Evolutionary conservation across 1,140 invertebrate genomes (phyloP).

Genomic region (Drosophila tropicalis): DNA sequence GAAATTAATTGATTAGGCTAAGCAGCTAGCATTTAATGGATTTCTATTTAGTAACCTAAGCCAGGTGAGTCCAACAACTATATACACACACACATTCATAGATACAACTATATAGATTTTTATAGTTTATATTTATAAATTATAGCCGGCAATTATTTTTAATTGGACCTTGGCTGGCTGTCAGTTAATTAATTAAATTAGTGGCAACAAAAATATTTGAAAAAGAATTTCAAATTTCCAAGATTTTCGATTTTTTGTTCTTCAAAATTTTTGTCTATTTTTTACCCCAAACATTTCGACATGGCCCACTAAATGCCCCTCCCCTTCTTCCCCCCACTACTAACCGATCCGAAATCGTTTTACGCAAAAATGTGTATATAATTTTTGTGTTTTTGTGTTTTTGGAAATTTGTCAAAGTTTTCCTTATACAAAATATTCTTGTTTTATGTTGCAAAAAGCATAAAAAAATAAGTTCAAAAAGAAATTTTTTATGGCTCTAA

Average conservation of each 20-base stretch:
- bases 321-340: neutral
- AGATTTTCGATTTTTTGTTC: neutral
- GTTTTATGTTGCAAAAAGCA: constrained; percentile 5
- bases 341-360: constrained; percentile 49
- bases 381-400: neutral
- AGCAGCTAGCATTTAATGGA: constrained; percentile 79
- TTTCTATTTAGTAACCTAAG: constrained; percentile 74
- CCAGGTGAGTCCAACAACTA: constrained; percentile 56
- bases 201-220: neutral
- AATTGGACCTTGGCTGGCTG: neutral
- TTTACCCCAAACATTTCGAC: constrained; percentile 70
- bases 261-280: constrained; percentile 40
- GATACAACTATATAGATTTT: neutral
- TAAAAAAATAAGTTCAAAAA: constrained; percentile 45
- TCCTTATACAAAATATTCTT: constrained; percentile 16
- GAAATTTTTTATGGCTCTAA: constrained; percentile 45
- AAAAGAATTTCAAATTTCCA: constrained; percentile 13
- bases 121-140: constrained; percentile 7
- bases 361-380: constrained; percentile 7
- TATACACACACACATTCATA: too few relatives aligned
- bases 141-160: constrained; percentile 5
- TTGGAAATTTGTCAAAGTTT: constrained; percentile 42
- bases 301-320: constrained; percentile 61
- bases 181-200: constrained; percentile 48
- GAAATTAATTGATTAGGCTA: constrained; percentile 48